These are phyloP conservation scores for Tenthredo notha DNA, from an alignment of 2,888 invertebrate species.

Conservation along the genomic window DNA sequence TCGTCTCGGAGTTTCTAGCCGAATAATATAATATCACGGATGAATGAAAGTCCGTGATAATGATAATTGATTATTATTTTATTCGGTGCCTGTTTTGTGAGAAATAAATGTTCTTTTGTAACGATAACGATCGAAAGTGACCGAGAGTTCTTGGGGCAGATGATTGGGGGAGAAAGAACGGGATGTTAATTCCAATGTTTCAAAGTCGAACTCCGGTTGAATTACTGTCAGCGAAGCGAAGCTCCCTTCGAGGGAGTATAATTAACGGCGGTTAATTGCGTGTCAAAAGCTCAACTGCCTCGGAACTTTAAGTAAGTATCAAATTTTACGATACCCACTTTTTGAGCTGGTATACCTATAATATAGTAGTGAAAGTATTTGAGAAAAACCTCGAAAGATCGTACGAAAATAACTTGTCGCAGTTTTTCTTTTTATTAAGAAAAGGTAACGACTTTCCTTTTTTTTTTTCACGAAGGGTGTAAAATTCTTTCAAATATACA, in stretches of 20 bases:
- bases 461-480: constrained; percentile 23
- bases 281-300: constrained; percentile 35
- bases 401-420: constrained; percentile 37
- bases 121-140: constrained; percentile 9
- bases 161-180: constrained; percentile 31
- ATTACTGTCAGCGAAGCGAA: constrained; percentile 34
- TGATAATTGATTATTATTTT: background rate
- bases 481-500: constrained; percentile 19
- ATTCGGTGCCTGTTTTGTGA: background rate
- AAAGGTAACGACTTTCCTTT: constrained; percentile 16
- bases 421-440: background rate
- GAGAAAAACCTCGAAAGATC: constrained; percentile 2
- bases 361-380: background rate
- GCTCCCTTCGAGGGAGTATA: constrained; percentile 32
- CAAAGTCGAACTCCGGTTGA: constrained; percentile 29
- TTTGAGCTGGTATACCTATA: constrained; percentile 8
- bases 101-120: background rate
- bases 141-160: background rate
- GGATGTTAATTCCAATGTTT: constrained; percentile 27
- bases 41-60: background rate
- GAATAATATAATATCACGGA: background rate
- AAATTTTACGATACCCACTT: constrained; percentile 39
- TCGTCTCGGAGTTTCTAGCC: background rate
- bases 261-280: constrained; percentile 47
- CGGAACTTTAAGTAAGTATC: constrained; percentile 29